Percentiles rank a stretch among this genome's conserved stretches.
Evolutionary conservation across 1,140 invertebrate genomes (phyloP).

Genomic region (Drosophila bipectinata): DNA sequence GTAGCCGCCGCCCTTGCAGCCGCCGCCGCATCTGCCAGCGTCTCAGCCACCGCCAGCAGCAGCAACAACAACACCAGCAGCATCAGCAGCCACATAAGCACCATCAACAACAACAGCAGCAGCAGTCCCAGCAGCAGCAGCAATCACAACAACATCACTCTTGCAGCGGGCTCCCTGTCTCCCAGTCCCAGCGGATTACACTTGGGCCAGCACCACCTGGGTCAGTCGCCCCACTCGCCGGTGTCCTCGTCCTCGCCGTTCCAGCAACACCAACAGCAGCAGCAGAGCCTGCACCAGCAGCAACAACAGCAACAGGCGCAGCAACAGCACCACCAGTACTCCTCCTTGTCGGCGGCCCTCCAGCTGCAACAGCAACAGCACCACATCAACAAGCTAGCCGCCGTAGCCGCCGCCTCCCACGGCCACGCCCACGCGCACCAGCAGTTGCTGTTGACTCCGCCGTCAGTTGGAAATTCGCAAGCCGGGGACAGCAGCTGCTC

Average conservation of each 20-base stretch:
- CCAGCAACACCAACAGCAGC: slow-evolving; percentile 40
- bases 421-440: slow-evolving; percentile 84
- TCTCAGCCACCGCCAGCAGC: slow-evolving; percentile 67
- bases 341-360: slow-evolving; percentile 74
- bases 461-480: slow-evolving; percentile 82
- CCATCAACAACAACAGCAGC: slow-evolving; percentile 36
- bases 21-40: slow-evolving; percentile 80
- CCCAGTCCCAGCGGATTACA: slow-evolving; percentile 62
- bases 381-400: slow-evolving; percentile 77
- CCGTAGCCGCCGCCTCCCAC: slow-evolving; percentile 70
- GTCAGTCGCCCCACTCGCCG: slow-evolving; percentile 78
- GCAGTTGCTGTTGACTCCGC: slow-evolving; percentile 76
- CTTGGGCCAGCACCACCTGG: slow-evolving; percentile 63
- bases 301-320: slow-evolving; percentile 48
- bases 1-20: slow-evolving; percentile 83
- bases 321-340: slow-evolving; percentile 73
- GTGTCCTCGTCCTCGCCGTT: slow-evolving; percentile 80
- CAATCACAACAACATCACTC: slow-evolving; percentile 84
- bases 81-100: slow-evolving; percentile 85
- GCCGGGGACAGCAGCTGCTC: slow-evolving; percentile 84
- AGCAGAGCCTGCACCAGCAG: slow-evolving; percentile 20
- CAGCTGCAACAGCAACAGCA: slow-evolving; percentile 80
- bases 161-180: slow-evolving; percentile 81
- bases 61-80: slow-evolving; percentile 70
- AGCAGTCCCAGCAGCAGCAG: slow-evolving; percentile 66